Conservation (phyloP, 1,140 invertebrate species). For the Thalassaphorura encarpata region DNA sequence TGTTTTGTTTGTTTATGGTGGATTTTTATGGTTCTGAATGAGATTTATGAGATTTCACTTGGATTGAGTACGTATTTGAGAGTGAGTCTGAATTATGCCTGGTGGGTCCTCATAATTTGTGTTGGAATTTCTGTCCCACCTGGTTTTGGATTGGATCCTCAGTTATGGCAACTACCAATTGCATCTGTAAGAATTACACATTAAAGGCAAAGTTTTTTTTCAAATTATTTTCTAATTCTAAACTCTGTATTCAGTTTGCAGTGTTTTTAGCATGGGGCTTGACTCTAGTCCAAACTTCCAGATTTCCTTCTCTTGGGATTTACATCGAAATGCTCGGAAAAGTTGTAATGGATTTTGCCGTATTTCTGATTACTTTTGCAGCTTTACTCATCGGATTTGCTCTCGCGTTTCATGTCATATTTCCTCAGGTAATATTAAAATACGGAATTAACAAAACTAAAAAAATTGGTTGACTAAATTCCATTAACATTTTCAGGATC, state of each 20-base stretch:
- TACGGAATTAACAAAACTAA: not conserved
- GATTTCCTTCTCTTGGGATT: conserved; percentile 69
- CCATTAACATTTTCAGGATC: not conserved
- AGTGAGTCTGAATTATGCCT: conserved; percentile 71
- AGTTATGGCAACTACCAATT: not conserved
- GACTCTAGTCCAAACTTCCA: conserved; percentile 68
- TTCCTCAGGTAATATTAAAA: conserved; percentile 44
- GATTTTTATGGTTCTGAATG: conserved; percentile 36
- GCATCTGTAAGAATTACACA: conserved; percentile 19
- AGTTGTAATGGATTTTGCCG: conserved; percentile 56
- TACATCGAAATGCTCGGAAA: conserved; percentile 74
- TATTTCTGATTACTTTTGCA: conserved; percentile 66
- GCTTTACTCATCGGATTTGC: conserved; percentile 66
- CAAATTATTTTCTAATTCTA: not conserved
- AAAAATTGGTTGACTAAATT: too few species aligned
- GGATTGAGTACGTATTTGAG: conserved; percentile 55
- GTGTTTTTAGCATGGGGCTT: conserved; percentile 68
- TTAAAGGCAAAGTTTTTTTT: not conserved
- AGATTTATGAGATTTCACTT: conserved; percentile 60
- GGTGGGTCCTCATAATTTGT: conserved; percentile 55
- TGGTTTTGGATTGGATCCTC: not conserved
- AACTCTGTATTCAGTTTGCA: conserved; percentile 38
- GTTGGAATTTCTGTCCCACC: not conserved
- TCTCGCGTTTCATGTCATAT: conserved; percentile 61
- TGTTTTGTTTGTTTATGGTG: conserved; percentile 11